Evolutionary conservation across 2,113 vertebrate species (phyloP).

Genomic region (Lophochroa leadbeateri): DNA sequence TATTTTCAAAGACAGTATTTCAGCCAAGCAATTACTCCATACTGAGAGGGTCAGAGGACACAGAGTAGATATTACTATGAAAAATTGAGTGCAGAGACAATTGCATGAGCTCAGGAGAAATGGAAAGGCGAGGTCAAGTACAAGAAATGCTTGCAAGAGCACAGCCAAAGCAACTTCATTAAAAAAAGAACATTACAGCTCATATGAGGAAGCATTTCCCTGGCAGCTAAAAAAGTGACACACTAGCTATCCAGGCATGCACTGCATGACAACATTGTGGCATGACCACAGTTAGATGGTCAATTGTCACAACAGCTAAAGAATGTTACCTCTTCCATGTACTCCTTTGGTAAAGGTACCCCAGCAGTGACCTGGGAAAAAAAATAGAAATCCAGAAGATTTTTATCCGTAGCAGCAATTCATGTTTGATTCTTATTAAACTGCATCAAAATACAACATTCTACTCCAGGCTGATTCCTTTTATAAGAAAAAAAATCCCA

Average conservation of each 20-base stretch:
- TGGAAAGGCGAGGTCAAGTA: background rate
- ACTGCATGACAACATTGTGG: background rate
- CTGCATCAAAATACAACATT: background rate
- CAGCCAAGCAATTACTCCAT: background rate
- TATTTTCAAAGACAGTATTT: constrained; percentile 20
- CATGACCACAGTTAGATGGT: background rate
- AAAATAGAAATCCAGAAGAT: background rate
- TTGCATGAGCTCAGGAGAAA: background rate
- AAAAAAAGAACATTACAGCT: background rate
- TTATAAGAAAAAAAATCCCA: background rate
- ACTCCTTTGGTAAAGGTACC: constrained; percentile 90
- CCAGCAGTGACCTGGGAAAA: constrained; percentile 89
- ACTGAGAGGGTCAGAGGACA: background rate
- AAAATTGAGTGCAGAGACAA: background rate
- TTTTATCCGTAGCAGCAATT: background rate
- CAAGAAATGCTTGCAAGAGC: background rate
- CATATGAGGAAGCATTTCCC: background rate
- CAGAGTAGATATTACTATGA: background rate
- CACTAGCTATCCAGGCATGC: background rate
- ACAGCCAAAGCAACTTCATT: background rate
- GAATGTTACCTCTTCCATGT: constrained; percentile 88
- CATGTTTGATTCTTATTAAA: background rate
- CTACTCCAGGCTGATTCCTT: background rate
- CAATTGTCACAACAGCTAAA: background rate
- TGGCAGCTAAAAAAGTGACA: background rate